Conservation (phyloP, 2,113 vertebrate genomes). For the Quiscalus mexicanus region DNA sequence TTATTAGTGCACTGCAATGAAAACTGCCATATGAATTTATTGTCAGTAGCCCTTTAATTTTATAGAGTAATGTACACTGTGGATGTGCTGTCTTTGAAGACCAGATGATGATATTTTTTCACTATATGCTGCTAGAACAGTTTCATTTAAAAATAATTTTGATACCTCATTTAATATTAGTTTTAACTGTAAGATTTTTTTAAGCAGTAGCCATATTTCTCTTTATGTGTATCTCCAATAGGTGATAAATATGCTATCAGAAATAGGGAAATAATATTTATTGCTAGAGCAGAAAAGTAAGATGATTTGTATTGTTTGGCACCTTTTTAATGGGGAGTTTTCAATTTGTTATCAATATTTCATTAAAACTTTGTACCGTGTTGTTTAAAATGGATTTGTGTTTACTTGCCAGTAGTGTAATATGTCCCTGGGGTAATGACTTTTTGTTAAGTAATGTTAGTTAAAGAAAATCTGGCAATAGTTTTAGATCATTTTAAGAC, state of each 20-base stretch:
- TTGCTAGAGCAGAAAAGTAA: constrained; percentile 18
- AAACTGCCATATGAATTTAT: constrained; percentile 13
- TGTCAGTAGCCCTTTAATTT: constrained; percentile 16
- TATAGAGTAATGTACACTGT: background rate
- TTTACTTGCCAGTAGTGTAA: constrained; percentile 72
- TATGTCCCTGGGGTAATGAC: constrained; percentile 72
- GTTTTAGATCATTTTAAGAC: constrained; percentile 80
- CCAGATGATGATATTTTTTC: background rate
- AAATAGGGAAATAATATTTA: background rate
- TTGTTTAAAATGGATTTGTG: constrained; percentile 70
- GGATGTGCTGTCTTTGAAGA: background rate
- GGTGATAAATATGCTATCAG: background rate
- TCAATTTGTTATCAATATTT: constrained; percentile 71
- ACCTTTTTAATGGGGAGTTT: constrained; percentile 47
- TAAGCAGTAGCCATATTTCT: background rate
- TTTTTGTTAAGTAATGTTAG: constrained; percentile 77
- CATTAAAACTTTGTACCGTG: constrained; percentile 56
- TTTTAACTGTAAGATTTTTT: background rate
- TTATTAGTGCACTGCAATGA: background rate
- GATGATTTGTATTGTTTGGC: constrained; percentile 44
- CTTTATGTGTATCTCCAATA: background rate
- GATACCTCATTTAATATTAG: background rate
- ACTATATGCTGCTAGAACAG: background rate
- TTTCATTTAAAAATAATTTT: constrained; percentile 30
- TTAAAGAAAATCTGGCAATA: constrained; percentile 79